These are phyloP conservation scores for Marmota monax DNA, from an alignment of 2,113 vertebrate genomes.

Conservation along the genomic window DNA sequence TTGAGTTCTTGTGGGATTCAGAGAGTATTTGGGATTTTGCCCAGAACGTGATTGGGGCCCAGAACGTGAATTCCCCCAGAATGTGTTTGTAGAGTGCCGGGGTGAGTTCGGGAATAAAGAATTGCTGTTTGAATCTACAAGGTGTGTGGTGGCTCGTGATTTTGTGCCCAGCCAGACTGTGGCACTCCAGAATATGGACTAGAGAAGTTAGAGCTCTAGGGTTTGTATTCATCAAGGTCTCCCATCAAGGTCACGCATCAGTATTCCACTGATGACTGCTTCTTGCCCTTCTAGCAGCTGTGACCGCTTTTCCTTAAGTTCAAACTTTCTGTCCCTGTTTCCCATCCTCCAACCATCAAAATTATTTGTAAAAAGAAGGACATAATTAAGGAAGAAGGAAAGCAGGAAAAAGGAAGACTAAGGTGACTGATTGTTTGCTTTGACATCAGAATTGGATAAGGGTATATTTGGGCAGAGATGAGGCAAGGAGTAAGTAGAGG, in stretches of 20 bases:
- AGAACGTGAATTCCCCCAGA: too few relatives aligned
- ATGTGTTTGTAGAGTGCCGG: too few relatives aligned
- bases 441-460: neutral
- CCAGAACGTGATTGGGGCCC: too few relatives aligned
- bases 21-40: too few relatives aligned
- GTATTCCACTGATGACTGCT: neutral
- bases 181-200: neutral
- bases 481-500: neutral
- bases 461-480: neutral
- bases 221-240: neutral
- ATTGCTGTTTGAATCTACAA: too few relatives aligned
- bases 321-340: neutral
- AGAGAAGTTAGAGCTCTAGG: neutral
- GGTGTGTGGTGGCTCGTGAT: too few relatives aligned
- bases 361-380: neutral
- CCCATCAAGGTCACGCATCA: neutral
- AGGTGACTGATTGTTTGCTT: neutral
- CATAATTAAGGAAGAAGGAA: neutral
- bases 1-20: too few relatives aligned
- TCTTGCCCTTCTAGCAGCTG: neutral
- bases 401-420: neutral
- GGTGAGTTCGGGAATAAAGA: too few relatives aligned
- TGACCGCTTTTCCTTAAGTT: neutral
- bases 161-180: too few relatives aligned
- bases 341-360: neutral